These are phyloP conservation scores for Diadegma fenestrale DNA, from an alignment of 2,888 invertebrate genomes.

Conservation along the genomic window DNA sequence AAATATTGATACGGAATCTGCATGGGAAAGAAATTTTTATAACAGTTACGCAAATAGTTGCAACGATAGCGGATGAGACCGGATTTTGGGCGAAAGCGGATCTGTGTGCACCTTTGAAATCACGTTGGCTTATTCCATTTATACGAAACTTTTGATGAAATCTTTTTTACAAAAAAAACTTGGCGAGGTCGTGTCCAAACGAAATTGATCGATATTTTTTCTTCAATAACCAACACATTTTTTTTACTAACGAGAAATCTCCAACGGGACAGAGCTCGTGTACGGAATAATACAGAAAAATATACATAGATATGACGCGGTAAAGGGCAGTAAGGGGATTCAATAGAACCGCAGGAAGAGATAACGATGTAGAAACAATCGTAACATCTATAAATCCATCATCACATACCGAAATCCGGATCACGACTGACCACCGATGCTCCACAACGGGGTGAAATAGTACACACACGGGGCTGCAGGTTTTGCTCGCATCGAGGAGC, in stretches of 20 bases:
- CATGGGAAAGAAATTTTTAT: not conserved
- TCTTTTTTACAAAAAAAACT: not conserved
- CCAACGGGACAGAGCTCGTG: not conserved
- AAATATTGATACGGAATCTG: not conserved
- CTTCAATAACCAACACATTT: not conserved
- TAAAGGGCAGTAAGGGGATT: not conserved
- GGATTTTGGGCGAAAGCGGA: not conserved
- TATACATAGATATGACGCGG: not conserved
- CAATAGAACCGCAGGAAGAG: conserved; percentile 63
- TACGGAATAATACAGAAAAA: not conserved
- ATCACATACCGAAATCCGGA: conserved; percentile 65
- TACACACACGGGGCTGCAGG: conserved; percentile 15
- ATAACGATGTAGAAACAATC: conserved; percentile 70
- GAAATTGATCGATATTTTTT: not conserved
- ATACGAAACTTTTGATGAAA: not conserved
- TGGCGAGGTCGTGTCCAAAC: not conserved
- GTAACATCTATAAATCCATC: conserved; percentile 71
- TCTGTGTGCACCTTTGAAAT: not conserved
- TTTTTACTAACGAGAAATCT: not conserved
- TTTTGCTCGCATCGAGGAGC: conserved; percentile 23
- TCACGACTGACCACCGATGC: conserved; percentile 54
- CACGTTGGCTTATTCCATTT: not conserved
- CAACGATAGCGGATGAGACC: not conserved
- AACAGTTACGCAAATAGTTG: not conserved
- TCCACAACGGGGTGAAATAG: conserved; percentile 8